A percentile compares a stretch with the other conserved stretches of the same genome.
Conservation (phyloP, 2,113 vertebrate genomes). For the Naja naja region DNA sequence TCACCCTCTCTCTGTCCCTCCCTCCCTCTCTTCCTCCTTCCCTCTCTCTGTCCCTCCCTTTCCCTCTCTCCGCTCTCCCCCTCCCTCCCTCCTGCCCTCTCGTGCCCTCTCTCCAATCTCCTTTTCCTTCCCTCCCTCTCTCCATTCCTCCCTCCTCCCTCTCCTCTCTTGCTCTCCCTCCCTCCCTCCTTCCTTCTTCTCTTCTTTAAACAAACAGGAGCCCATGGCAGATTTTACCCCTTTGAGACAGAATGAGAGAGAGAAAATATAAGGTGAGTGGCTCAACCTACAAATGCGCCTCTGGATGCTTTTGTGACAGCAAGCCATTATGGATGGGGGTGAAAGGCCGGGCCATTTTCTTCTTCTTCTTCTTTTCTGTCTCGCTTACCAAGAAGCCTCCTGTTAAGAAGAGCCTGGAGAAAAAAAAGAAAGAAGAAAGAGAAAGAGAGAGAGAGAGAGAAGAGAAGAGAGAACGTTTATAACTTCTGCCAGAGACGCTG, state of each 20-base stretch:
- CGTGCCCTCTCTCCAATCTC: too few species aligned
- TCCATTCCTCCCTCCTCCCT: too few species aligned
- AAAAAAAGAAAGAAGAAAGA: background rate
- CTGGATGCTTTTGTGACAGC: constrained; percentile 48
- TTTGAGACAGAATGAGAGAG: background rate
- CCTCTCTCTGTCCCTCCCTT: too few species aligned
- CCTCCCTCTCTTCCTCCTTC: too few species aligned
- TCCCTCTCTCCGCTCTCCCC: too few species aligned
- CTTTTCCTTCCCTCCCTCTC: too few species aligned
- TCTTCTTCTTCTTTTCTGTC: constrained; percentile 30
- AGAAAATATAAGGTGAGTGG: background rate
- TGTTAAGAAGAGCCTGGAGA: constrained; percentile 47
- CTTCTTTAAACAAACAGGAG: background rate
- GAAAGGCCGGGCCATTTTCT: constrained; percentile 57
- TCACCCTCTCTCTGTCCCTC: too few species aligned
- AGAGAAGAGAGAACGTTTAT: background rate
- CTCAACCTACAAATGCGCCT: constrained; percentile 62
- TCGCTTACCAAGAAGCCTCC: constrained; percentile 25
- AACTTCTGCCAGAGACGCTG: too few species aligned
- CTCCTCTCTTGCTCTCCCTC: background rate
- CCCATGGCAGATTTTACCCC: background rate
- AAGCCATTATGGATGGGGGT: constrained; percentile 66
- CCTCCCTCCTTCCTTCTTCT: too few species aligned
- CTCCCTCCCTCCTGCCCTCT: too few species aligned
- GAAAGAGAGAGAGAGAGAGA: background rate